phyloP scores from a whole-genome alignment of 2,113 vertebrate genomes.

The Aleadryas rufinucha region DNA sequence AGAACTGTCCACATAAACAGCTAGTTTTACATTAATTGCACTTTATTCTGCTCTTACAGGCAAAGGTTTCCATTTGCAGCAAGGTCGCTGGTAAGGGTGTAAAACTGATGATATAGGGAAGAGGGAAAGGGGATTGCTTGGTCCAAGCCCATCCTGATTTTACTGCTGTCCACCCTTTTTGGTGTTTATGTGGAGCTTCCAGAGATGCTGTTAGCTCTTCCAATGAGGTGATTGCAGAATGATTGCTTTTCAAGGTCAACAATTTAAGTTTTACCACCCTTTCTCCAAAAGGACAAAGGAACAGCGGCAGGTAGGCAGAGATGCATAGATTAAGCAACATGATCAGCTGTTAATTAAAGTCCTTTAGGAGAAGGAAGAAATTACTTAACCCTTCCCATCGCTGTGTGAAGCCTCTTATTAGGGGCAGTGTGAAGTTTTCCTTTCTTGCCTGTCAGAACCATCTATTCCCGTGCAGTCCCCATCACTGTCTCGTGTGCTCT shows the following conservation, averaged over 20 bases:
- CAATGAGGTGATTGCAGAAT: conserved; percentile 11
- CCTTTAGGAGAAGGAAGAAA: neutral
- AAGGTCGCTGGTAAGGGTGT: neutral
- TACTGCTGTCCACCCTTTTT: neutral
- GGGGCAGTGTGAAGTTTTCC: neutral
- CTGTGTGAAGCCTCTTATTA: neutral
- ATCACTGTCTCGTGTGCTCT: neutral
- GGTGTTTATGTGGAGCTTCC: neutral
- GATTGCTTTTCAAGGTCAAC: conserved; percentile 55
- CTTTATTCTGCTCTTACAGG: neutral
- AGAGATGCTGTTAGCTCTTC: neutral
- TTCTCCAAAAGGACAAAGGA: conserved; percentile 35
- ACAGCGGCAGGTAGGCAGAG: conserved; percentile 32
- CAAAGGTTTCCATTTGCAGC: neutral
- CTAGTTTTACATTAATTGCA: neutral
- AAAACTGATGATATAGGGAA: neutral
- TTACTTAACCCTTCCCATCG: conserved; percentile 7
- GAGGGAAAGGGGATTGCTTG: neutral
- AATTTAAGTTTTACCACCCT: conserved; percentile 33
- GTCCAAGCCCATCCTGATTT: neutral
- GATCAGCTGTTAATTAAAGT: conserved; percentile 41
- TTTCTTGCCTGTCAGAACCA: neutral
- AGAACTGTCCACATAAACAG: neutral
- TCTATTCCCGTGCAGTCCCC: neutral
- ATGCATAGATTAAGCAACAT: conserved; percentile 44